Evolutionary conservation across 2,888 invertebrate genomes (phyloP), one percentile per base, ranked within the genome.

Genomic region (Germaria angustata): DNA sequence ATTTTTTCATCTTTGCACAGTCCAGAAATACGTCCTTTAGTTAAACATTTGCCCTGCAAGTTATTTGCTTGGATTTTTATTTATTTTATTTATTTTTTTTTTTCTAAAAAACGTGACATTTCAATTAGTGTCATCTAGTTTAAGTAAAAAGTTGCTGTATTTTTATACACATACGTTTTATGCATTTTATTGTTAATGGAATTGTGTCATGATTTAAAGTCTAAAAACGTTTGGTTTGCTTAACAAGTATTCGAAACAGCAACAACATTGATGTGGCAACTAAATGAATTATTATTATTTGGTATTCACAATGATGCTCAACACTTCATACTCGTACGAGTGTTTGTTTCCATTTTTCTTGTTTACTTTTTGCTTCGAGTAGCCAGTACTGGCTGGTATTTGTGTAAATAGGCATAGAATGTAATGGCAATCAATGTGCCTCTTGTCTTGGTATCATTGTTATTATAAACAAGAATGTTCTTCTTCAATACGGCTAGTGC

Each of bases 181-280:
- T 53, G 61, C n/a, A 22, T 34, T 65, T 66, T 49, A 53, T 71
- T 63, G 63, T 57, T 69, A 34, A 55, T 77, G 66, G 63, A 86
- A 85, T 73, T 85, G 85, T 84, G 85, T 86, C 85, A 85, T 84
- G 80, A 82, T 85, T 85, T 77, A 76, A 81, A 85, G 78, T 82
- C 85, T 69, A 79, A 73, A 66, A 81, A 73, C 84, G 85, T 84
- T 61, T 79, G 49, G 46, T 78, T 36, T 75, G 80, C 73, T 77
- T 41, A 61, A 49, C 51, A 49, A 68, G 72, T 51, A 59, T 44
- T 59, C 2, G 11, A 36, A n/a, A 46, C 39, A 34, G 7, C 22
- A 68, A 51, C 61, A 72, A 6, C 22, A 61, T 28, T n/a, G 57
- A 32, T 72, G 59, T 32, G n/a, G 28, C 41, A 59, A 63, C 36